phyloP scores from a whole-genome alignment of 2,113 vertebrate species.

The Candoia aspera region DNA sequence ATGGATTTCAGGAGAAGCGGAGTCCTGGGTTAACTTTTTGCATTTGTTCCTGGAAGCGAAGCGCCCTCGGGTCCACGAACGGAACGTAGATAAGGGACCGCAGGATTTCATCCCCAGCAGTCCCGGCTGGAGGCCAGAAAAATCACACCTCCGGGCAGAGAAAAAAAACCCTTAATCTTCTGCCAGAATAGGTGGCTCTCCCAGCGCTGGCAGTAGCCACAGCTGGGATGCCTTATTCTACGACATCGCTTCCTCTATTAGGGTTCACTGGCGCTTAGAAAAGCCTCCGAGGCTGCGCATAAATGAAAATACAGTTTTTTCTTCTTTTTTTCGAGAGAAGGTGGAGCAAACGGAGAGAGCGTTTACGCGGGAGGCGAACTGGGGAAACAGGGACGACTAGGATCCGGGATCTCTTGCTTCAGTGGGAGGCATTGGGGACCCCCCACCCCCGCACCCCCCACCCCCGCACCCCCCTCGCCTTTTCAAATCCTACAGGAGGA shows the following conservation, averaged over 20 bases:
- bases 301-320: neutral
- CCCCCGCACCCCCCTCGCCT: fast-evolving
- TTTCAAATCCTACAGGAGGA: no score
- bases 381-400: neutral
- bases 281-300: neutral
- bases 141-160: neutral
- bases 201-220: neutral
- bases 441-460: fast-evolving
- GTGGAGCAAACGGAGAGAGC: neutral
- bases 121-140: neutral
- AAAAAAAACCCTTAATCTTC: neutral
- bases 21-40: neutral
- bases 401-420: neutral
- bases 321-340: no score
- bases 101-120: neutral
- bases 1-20: neutral
- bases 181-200: neutral
- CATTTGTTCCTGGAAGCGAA: neutral
- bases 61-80: neutral
- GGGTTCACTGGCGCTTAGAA: neutral
- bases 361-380: no score
- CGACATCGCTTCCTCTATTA: neutral
- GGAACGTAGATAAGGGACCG: neutral
- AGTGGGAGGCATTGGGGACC: neutral
- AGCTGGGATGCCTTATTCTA: neutral